phyloP scores from a whole-genome alignment of 2,797 vertebrate species.

The Coracias cyanogaster region DNA sequence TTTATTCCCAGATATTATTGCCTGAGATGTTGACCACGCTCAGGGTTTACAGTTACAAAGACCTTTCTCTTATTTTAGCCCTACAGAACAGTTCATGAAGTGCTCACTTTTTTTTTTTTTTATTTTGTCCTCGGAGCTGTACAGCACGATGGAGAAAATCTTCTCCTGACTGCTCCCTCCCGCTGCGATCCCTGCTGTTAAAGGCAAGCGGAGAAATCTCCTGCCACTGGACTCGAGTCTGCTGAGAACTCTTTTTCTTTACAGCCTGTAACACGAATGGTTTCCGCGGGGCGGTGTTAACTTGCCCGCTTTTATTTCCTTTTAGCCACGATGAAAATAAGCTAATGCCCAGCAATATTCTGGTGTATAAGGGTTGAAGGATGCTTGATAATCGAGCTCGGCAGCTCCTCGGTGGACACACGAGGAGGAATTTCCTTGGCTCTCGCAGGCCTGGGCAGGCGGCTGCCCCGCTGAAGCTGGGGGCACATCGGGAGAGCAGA shows the following conservation, averaged over 20 bases:
- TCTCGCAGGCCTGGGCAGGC: neutral
- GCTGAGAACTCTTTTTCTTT: neutral
- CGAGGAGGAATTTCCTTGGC: rapidly evolving
- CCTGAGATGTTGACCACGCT: neutral
- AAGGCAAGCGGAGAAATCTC: neutral
- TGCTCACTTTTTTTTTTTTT: no score
- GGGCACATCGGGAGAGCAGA: rapidly evolving
- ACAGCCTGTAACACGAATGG: neutral
- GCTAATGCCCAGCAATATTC: neutral
- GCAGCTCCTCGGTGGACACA: neutral
- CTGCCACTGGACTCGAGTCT: neutral
- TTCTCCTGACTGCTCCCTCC: neutral
- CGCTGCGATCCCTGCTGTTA: neutral
- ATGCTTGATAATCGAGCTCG: neutral
- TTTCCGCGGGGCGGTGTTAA: neutral
- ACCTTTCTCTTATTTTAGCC: neutral
- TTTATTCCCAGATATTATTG: neutral
- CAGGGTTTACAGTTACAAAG: neutral
- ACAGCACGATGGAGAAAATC: neutral
- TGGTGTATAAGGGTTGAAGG: neutral
- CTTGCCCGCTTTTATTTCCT: neutral
- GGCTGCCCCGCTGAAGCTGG: neutral
- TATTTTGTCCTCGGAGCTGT: neutral
- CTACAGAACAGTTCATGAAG: neutral
- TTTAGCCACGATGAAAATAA: neutral